Evolutionary conservation across 2,113 vertebrate genomes (phyloP), one percentile per base, ranked within the genome.

Genomic region (Ammospiza caudacuta): DNA sequence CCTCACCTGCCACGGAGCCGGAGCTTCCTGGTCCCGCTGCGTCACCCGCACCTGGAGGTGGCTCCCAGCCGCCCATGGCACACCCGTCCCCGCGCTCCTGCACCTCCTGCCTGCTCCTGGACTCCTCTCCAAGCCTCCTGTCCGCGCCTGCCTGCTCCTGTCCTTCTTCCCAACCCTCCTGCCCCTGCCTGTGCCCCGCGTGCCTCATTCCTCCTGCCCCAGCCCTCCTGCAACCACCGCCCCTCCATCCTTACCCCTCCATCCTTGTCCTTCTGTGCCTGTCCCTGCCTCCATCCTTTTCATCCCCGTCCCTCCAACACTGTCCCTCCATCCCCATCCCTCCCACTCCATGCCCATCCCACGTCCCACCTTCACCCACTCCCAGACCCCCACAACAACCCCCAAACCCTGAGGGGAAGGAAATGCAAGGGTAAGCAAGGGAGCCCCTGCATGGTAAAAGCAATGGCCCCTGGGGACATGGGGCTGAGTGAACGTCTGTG

Each of bases 361-460:
- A 4, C 9, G 9, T 44, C 83, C 46, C 51, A n/a, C 51, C 11
- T 44, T 54, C 21, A 3, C 7, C 4, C 47, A 3, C 7, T n/a
- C 25, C 24, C 16, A 22, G 35, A 63, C 8, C 61, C 43, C 43
- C 74, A 15, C 41, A 39, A 4, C 17, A n/a, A 10, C 20, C 41
- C 66, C 41, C 47, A 68, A 59, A 25, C 6, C 72, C 68, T 13
- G 44, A 37, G 17, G 23, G 14, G 19, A 39, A 69, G 31, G 55
- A 51, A 62, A 31, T 0, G 0, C 13, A 31, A n/a, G 62, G 63
- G 13, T 2, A 3, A 78, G 22, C 1, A 9, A 29, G 33, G 27
- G 39, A 11, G 13, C 22, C 43, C 9, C 39, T 27, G 31, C 29
- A 16, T 8, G 22, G 43, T 9, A 44, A 47, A 55, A 54, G 4